A percentile compares a stretch with the other conserved stretches of the same genome.
Evolutionary conservation across 2,888 invertebrate species (phyloP).

Genomic region (Erebia aethiops): DNA sequence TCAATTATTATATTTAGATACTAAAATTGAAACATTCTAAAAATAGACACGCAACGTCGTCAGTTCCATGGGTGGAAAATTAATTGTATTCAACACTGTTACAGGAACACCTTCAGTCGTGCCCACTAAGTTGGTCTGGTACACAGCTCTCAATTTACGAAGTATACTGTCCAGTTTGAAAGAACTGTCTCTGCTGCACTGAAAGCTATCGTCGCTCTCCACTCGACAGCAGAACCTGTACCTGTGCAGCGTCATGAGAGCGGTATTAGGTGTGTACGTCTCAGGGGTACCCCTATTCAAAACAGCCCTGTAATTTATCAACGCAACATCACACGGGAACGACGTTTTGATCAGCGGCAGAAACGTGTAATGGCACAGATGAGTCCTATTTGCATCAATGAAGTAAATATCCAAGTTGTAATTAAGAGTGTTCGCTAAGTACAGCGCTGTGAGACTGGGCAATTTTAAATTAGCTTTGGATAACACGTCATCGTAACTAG

Average conservation of each 20-base stretch:
- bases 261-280: constrained; percentile 50
- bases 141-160: constrained; percentile 55
- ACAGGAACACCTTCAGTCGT: constrained; percentile 59
- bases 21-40: constrained; percentile 41
- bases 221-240: constrained; percentile 62
- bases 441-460: constrained; percentile 62
- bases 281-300: constrained; percentile 46
- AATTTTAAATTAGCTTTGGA: constrained; percentile 46
- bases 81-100: constrained; percentile 50
- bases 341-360: constrained; percentile 63
- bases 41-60: constrained; percentile 60
- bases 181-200: constrained; percentile 56
- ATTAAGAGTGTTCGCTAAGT: constrained; percentile 57
- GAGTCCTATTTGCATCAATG: constrained; percentile 53
- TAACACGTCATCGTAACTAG: constrained; percentile 31
- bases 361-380: constrained; percentile 58
- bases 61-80: constrained; percentile 68
- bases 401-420: constrained; percentile 62
- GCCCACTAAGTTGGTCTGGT: constrained; percentile 68
- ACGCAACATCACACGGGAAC: constrained; percentile 67
- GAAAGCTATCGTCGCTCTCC: constrained; percentile 43
- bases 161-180: constrained; percentile 61
- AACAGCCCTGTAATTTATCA: constrained; percentile 63
- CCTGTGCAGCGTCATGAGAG: constrained; percentile 63
- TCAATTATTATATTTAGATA: too few species aligned